Base-by-base conservation (phyloP, 1,140 invertebrate genomes). In the Polypedilum vanderplanki region DNA sequence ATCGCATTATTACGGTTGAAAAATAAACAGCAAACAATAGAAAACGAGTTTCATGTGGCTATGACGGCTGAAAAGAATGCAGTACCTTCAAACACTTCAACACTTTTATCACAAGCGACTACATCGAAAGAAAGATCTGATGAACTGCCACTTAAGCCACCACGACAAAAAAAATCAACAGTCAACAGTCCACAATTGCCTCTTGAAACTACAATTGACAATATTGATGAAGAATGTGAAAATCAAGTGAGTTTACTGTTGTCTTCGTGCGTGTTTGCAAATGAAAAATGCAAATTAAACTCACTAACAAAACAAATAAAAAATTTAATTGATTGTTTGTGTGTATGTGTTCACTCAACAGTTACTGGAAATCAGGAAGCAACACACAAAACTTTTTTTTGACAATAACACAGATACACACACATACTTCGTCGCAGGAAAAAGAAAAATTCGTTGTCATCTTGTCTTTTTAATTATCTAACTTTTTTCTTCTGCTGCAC, bases 1-100 rank as follows among this genome's bases (percentile, higher is more conserved):
- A 57, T 57, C 3, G 8, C 12, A 15, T n/a, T n/a, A 57, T n/a
- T 57, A 12, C 17, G n/a, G 8, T 57, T 57, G 17, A 22, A 70
- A 70, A 70, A 18, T 70, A 22, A 20, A 18, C 18, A 70, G 65
- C 65, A 70, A 70, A 70, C 65, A 18, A 70, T 70, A 20, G 65
- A 70, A 70, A 70, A 70, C 10, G 65, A 70, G 18, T 70, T 70
- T 70, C 65, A 70, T 70, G 65, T 70, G 65, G 65, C 65, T 18
- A 70, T 70, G 15, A 18, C 65, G 9, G 18, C 17, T 70, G 65
- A 70, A 70, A 70, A 70, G 20, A 70, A 18, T 70, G 17, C 18
- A 70, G 20, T 5, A 8, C 8, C 2, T 4, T 20, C 18, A 18
- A 22, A 7, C 0, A 18, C 17, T 22, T 70, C 65, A 70, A 70